Conservation (phyloP, 2,113 vertebrate species). For the Rynchops niger region DNA sequence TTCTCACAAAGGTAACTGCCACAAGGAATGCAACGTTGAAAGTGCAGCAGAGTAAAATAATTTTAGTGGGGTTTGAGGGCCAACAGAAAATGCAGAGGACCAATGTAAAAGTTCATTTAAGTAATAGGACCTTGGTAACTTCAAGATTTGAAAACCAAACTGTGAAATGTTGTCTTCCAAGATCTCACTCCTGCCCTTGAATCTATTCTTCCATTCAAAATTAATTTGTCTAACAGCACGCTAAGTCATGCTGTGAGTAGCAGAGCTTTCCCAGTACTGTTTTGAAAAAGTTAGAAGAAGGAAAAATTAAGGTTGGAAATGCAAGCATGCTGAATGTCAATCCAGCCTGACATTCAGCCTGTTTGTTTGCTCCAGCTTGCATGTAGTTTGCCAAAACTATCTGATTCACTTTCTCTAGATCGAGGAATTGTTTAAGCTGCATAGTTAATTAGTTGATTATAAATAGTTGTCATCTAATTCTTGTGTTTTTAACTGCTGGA, state of each 20-base stretch:
- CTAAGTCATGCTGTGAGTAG: not conserved
- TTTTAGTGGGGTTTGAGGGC: not conserved
- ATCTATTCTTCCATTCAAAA: not conserved
- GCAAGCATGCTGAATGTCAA: rapidly evolving
- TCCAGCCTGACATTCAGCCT: not conserved
- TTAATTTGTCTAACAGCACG: not conserved
- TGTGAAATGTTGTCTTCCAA: not conserved
- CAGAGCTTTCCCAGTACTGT: not conserved
- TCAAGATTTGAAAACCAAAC: not conserved
- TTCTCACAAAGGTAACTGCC: not conserved
- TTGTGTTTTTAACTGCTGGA: not conserved
- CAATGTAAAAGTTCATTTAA: not conserved
- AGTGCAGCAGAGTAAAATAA: not conserved
- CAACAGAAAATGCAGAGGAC: not conserved
- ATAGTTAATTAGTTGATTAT: not conserved
- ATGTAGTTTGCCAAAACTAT: not conserved
- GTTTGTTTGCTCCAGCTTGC: not conserved
- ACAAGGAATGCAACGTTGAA: rapidly evolving
- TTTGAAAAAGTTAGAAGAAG: not conserved
- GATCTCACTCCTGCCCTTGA: not conserved
- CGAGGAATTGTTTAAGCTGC: not conserved
- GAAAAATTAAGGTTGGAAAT: not conserved
- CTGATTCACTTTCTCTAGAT: not conserved
- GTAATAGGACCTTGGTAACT: not conserved
- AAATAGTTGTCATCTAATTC: not conserved